Base-by-base conservation (phyloP, 2,797 vertebrate species). In the Manis javanica region DNA sequence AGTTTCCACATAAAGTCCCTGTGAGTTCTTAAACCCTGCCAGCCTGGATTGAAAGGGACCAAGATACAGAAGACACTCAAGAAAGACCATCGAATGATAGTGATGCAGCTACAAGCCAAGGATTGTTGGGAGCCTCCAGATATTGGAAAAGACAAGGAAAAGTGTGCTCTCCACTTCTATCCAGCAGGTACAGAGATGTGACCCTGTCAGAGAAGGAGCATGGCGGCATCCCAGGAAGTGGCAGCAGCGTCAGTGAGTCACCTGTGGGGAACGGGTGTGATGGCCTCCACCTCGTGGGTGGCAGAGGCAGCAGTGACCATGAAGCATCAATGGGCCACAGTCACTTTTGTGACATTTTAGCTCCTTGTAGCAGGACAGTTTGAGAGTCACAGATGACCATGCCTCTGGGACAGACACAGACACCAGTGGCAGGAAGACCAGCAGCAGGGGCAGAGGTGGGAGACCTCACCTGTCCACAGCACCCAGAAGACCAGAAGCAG, bases 201-300 rank as follows among this genome's bases (percentile, higher is more conserved):
- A 61, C 39, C 11, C 2, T 46, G 19, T 9, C 37, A 18, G 9
- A 4, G 6, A 26, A 61, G 15, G 37, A 49, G 16, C 9, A 31
- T n/a, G 2, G 1, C 42, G 3, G 34, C 23, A 9, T 23, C 71
- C 6, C 37, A 71, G 46, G 7, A 78, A 69, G 5, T 11, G 23
- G n/a, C 3, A 29, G 37, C 26, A 42, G 68, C 42, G 37, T 39
- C 7, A 13, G 8, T 2, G 0, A 24, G 21, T 19, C 57, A 46
- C 42, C 29, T 10, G 2, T 3, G n/a, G 37, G 29, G 2, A 26
- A 4, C 0, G 6, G 10, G 16, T 15, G 1, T 15, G 16, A 29
- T 5, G 23, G 13, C 19, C 53, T 88, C 92, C 69, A 51, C 31
- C 31, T 64, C 16, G 9, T 2, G 11, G 31, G 16, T 55, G 74